Percentiles rank a stretch among this genome's conserved stretches.
phyloP scores from a whole-genome alignment of 2,797 vertebrate species.

The Pseudocheirus occidentalis region DNA sequence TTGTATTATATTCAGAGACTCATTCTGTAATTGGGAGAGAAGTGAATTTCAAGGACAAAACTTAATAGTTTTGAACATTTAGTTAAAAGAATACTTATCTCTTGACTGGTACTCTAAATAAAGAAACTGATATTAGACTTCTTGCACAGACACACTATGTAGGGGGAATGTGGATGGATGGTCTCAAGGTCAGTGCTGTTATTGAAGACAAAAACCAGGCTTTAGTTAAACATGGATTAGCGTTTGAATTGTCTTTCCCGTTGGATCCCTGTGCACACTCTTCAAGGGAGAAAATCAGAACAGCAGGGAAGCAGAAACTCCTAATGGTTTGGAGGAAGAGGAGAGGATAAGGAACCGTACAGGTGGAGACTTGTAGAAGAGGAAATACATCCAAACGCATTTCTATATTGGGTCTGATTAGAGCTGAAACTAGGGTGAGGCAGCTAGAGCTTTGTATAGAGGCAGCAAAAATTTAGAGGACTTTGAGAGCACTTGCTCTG shows the following conservation, averaged over 20 bases:
- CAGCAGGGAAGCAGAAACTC: not conserved
- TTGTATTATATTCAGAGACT: constrained; percentile 28
- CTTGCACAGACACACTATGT: constrained; percentile 27
- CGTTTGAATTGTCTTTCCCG: not conserved
- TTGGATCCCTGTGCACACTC: not conserved
- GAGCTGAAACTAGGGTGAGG: not conserved
- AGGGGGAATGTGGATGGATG: constrained; percentile 41
- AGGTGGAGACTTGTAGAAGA: not conserved
- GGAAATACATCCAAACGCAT: not conserved
- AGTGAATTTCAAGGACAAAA: constrained; percentile 11
- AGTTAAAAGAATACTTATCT: constrained; percentile 59
- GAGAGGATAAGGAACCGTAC: not conserved
- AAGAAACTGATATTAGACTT: constrained; percentile 56
- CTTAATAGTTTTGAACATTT: constrained; percentile 55
- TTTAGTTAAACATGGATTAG: not conserved
- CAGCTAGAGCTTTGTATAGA: not conserved
- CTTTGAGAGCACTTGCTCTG: not conserved
- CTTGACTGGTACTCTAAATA: constrained; percentile 49
- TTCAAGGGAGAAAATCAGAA: not conserved
- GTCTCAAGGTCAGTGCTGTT: constrained; percentile 30
- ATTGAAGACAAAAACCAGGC: constrained; percentile 13
- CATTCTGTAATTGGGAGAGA: constrained; percentile 66
- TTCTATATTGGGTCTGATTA: not conserved
- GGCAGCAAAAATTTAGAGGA: not conserved
- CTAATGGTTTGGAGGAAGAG: not conserved